Percentiles rank a stretch among this genome's conserved stretches.
Evolutionary conservation across 1,140 invertebrate species (phyloP).

Genomic region (Rhopalosiphum padi): DNA sequence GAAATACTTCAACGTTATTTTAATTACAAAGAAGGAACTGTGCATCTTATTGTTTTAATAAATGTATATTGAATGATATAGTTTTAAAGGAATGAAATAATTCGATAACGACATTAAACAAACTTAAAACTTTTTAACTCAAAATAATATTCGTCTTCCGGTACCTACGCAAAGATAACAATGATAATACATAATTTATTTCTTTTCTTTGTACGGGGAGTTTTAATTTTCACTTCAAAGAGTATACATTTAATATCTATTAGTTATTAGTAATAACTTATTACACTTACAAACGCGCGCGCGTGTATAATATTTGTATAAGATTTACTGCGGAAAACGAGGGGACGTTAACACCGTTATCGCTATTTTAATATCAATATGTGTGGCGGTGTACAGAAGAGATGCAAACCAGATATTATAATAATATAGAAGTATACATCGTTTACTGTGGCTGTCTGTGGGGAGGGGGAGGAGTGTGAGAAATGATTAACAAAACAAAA

Average conservation of each 20-base stretch:
- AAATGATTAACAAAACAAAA: slow-evolving; percentile 35
- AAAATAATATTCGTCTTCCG: neutral
- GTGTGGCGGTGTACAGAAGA: neutral
- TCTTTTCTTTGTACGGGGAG: neutral
- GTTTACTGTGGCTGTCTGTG: too few species aligned
- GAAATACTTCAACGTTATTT: neutral
- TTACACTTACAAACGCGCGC: neutral
- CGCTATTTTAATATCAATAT: neutral
- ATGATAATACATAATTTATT: too few species aligned
- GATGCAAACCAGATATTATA: neutral
- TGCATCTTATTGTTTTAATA: neutral
- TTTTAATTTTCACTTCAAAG: neutral
- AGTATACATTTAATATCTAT: neutral
- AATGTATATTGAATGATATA: neutral
- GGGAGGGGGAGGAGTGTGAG: neutral
- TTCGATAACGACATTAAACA: neutral
- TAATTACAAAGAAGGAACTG: neutral
- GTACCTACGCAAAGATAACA: neutral
- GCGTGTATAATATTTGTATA: neutral
- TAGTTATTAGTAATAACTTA: neutral
- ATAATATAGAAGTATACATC: neutral
- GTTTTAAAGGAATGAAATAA: neutral
- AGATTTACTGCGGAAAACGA: slow-evolving; percentile 17
- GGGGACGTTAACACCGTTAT: neutral
- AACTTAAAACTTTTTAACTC: neutral